A percentile compares a stretch with the other conserved stretches of the same genome.
These are phyloP conservation scores for Marmota flaviventris DNA, from an alignment of 2,113 vertebrate species.

Conservation along the genomic window DNA sequence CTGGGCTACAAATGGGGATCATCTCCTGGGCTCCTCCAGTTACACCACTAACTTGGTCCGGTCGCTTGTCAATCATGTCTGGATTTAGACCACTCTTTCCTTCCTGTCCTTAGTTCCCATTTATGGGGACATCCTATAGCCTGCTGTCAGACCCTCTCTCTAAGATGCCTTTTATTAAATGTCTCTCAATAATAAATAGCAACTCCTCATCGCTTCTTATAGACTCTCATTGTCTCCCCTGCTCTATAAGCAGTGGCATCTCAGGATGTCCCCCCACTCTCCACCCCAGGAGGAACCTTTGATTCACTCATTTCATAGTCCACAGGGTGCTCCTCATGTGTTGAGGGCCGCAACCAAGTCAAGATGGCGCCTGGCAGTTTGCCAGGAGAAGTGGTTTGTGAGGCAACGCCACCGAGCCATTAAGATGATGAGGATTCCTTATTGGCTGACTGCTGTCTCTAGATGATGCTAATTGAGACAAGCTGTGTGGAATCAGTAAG, in stretches of 20 bases:
- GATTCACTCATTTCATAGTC: not conserved
- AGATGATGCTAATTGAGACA: no score
- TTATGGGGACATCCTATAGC: not conserved
- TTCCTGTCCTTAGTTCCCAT: not conserved
- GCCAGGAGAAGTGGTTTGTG: no score
- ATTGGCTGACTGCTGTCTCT: no score
- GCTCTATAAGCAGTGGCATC: not conserved
- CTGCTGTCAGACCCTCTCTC: not conserved
- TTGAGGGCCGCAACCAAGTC: no score
- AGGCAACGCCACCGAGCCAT: no score
- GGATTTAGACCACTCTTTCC: not conserved
- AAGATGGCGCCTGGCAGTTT: no score
- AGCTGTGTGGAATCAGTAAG: no score
- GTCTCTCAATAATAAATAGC: not conserved
- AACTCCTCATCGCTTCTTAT: not conserved
- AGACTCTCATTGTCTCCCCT: not conserved
- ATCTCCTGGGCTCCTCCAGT: not conserved
- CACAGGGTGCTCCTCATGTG: fast-evolving
- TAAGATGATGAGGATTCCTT: no score
- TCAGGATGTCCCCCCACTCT: not conserved
- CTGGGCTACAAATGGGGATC: not conserved
- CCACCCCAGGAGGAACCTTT: not conserved
- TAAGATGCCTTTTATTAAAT: not conserved
- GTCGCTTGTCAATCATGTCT: not conserved
- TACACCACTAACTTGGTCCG: not conserved